Evolutionary conservation across 2,888 invertebrate species (phyloP).

Genomic region (Oscheius sp.): DNA sequence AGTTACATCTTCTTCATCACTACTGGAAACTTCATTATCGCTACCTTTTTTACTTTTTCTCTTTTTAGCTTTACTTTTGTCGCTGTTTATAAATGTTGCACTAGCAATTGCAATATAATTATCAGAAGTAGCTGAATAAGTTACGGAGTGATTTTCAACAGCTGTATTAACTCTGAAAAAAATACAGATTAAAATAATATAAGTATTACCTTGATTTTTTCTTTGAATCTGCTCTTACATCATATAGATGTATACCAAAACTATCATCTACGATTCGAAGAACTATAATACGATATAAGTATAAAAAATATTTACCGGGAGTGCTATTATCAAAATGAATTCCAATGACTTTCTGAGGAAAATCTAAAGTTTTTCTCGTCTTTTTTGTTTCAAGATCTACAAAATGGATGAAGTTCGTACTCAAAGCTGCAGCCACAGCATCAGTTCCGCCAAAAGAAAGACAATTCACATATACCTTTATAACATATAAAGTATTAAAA

Average conservation of each 20-base stretch:
- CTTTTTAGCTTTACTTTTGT: slow-evolving; percentile 6
- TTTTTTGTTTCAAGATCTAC: slow-evolving; percentile 31
- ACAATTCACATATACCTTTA: slow-evolving; percentile 30
- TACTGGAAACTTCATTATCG: slow-evolving; percentile 1
- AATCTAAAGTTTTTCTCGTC: slow-evolving; percentile 26
- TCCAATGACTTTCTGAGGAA: slow-evolving; percentile 32
- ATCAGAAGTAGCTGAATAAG: slow-evolving; percentile 35
- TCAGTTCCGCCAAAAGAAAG: slow-evolving; percentile 29
- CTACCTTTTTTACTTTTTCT: slow-evolving; percentile 20
- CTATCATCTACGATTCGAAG: slow-evolving; percentile 44
- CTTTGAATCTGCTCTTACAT: slow-evolving; percentile 36
- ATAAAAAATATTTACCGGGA: slow-evolving; percentile 11
- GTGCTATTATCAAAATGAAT: slow-evolving; percentile 29
- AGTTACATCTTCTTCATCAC: slow-evolving; percentile 7
- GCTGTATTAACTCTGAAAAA: slow-evolving; percentile 40
- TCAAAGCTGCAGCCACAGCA: slow-evolving; percentile 31
- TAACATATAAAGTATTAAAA: neutral
- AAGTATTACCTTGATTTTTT: slow-evolving; percentile 34
- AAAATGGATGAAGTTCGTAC: slow-evolving; percentile 29
- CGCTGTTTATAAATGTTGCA: slow-evolving; percentile 32
- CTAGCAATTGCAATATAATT: slow-evolving; percentile 42
- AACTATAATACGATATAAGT: slow-evolving; percentile 1
- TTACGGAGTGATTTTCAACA: slow-evolving; percentile 43
- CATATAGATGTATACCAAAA: slow-evolving; percentile 45
- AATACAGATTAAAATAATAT: neutral